phyloP scores from a whole-genome alignment of 2,888 invertebrate genomes.

The Nipponacmea schrenckii region DNA sequence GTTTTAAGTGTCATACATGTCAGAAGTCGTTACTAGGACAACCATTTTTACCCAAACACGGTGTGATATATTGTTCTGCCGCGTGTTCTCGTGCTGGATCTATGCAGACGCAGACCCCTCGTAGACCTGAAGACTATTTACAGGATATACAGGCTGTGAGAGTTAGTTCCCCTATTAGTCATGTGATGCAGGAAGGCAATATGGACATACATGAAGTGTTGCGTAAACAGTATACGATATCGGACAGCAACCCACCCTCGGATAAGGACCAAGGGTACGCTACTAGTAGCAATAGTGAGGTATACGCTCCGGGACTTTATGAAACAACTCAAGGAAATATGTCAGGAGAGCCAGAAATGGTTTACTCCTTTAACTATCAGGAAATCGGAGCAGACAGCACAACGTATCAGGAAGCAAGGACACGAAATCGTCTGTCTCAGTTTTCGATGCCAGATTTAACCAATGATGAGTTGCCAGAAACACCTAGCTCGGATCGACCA shows the following conservation, averaged over 20 bases:
- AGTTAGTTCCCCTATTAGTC: slow-evolving; percentile 55
- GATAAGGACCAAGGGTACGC: slow-evolving; percentile 61
- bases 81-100: slow-evolving; percentile 78
- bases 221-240: slow-evolving; percentile 55
- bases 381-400: slow-evolving; percentile 49
- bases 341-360: slow-evolving; percentile 20
- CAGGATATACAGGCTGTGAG: slow-evolving; percentile 54
- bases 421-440: slow-evolving; percentile 57
- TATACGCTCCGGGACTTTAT: slow-evolving; percentile 57
- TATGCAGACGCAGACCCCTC: slow-evolving; percentile 55
- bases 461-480: slow-evolving; percentile 39
- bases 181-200: slow-evolving; percentile 54
- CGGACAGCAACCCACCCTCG: slow-evolving; percentile 55
- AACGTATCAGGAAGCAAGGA: slow-evolving; percentile 50
- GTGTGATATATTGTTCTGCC: slow-evolving; percentile 94
- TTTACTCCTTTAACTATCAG: slow-evolving; percentile 51
- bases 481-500: slow-evolving; percentile 34
- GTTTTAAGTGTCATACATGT: slow-evolving; percentile 95
- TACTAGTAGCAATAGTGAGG: slow-evolving; percentile 60
- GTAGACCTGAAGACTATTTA: slow-evolving; percentile 57
- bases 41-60: slow-evolving; percentile 90
- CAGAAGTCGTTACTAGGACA: slow-evolving; percentile 80
- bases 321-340: slow-evolving; percentile 32
- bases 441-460: slow-evolving; percentile 67
- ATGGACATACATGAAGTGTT: slow-evolving; percentile 55